Conservation (phyloP, 2,797 vertebrate genomes). For the Gymnothorax javanicus region DNA sequence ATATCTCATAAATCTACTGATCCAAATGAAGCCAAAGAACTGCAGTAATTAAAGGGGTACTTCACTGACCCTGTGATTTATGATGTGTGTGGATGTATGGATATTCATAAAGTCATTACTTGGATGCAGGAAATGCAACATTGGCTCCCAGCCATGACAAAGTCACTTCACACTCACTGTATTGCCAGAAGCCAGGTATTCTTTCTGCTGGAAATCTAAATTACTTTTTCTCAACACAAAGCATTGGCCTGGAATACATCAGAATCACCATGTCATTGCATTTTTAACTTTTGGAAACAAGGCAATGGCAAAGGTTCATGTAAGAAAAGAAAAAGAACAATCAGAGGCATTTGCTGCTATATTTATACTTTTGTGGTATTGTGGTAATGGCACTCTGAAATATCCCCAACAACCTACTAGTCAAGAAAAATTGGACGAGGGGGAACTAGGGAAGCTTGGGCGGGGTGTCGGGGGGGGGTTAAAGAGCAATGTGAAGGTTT, state of each 20-base stretch:
- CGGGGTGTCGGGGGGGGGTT: no score
- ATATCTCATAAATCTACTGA: constrained; percentile 2
- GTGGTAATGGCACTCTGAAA: no score
- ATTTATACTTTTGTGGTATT: no score
- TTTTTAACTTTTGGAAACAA: neutral
- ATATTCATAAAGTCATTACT: constrained; percentile 15
- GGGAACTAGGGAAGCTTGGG: no score
- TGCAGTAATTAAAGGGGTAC: constrained; percentile 5
- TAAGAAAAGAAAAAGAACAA: neutral
- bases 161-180: neutral
- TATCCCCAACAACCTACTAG: no score
- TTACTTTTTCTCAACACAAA: neutral
- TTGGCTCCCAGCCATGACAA: neutral
- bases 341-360: neutral
- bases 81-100: neutral
- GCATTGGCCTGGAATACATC: neutral
- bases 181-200: neutral
- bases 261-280: neutral
- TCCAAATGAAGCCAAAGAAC: neutral
- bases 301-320: neutral
- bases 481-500: no score
- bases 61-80: neutral
- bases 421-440: no score
- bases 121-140: neutral
- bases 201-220: constrained; percentile 1